Base-by-base conservation (phyloP, 2,113 vertebrate genomes). In the Campylorhamphus procurvoides region DNA sequence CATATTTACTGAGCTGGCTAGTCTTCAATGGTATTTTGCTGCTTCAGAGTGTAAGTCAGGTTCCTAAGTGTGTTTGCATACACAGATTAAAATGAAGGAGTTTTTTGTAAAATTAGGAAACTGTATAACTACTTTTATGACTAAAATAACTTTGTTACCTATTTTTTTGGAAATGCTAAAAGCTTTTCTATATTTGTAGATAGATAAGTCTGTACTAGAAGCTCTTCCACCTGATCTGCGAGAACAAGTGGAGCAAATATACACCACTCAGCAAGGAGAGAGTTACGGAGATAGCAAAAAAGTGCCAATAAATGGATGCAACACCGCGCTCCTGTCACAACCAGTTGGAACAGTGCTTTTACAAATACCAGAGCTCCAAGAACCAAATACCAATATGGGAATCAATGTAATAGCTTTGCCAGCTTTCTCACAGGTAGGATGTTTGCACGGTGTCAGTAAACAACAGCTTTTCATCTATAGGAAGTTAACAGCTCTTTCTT, bases 201-300 rank as follows among this genome's bases (percentile, higher is more conserved):
- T 99, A 85, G 99, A 99, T 95, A 98, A 92, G 24, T 99, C 99
- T 53, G 99, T 99, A 89, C 91, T 99, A 78, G 99, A 99, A 95
- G 99, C 99, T 46, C 97, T 99, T 80, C 99, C 99, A 0, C 89
- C 98, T 40, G 99, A 99, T 87, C 98, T 99, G 62, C 98, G 99
- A 87, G 98, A 99, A 66, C 99, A 99, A 95, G 97, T 99, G 69
- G 98, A 99, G 93, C 98, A 98, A 94, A 98, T 98, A 3, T 99
- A 89, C 87, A 79, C 98, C 94, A 56, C 93, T 44, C 98, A 98
- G 81, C 98, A 97, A 93, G 98, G 92, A 95, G 98, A 95, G 76
- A 90, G 77, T 37, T 91, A 18, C 0, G 59, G 93, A 4, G 97
- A 96, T 18, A 95, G 46, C 75, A 98, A 53, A 56, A 98, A 97